Base-by-base conservation (phyloP, 2,888 invertebrate species). In the Nymphalis c-album region DNA sequence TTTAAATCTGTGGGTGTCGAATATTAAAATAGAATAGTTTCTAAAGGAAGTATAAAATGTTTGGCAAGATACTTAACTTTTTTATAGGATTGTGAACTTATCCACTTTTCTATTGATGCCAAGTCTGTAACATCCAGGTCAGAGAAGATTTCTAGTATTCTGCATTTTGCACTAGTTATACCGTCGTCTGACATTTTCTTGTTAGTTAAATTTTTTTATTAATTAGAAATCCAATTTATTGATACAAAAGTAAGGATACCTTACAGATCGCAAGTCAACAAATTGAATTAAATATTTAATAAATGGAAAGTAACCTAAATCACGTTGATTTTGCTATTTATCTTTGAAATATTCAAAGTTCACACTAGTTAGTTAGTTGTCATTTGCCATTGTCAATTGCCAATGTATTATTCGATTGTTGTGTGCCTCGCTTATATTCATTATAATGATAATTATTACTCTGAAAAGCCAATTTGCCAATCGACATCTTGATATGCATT, bases 101-200 rank as follows among this genome's bases (percentile, higher is more conserved):
- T 87, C 91, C 91, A 91, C 66, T 84, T 81, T 75, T 90, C 88
- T 71, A 91, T 78, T 16, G 70, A 72, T 73, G 83, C 81, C 63
- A 89, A 73, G 74, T 88, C 85, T 50, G 51, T 67, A 35, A 85
- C 83, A 63, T 87, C 81, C 58, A 91, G 76, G 63, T 81, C 82
- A 7, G 80, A 75, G 69, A 91, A 80, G 31, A 91, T 67, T 57
- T 87, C 85, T 61, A 91, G 72, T 69, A 91, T 73, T 67, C 81
- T 82, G 69, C 75, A 78, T 76, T 90, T 90, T 10, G 76, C 74
- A 72, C 76, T 81, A 10, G 80, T 48, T 58, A 81, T 66, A 64
- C 69, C 68, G 59, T 73, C 72, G 7, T 74, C 75, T 60, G 70
- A 68, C 74, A 75, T 74, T 60, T 20, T 71, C 40, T 18, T 17